These are phyloP conservation scores for Laothoe populi DNA, from an alignment of 2,888 invertebrate genomes.

Conservation along the genomic window DNA sequence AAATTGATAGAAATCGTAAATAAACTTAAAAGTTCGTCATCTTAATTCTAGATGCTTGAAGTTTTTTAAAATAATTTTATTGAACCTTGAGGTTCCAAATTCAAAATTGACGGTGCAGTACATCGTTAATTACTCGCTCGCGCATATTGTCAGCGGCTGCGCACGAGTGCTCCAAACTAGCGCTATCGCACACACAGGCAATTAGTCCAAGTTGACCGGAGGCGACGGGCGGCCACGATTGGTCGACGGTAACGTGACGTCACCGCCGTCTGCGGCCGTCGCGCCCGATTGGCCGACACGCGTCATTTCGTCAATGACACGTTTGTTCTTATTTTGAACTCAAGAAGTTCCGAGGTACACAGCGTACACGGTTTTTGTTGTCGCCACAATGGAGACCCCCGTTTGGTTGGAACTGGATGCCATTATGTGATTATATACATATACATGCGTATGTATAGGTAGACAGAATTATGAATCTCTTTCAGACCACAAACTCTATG, in stretches of 20 bases:
- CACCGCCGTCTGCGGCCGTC: constrained; percentile 81
- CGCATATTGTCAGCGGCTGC: constrained; percentile 41
- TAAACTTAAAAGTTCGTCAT: neutral
- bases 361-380: constrained; percentile 73
- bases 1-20: neutral
- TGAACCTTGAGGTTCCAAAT: neutral
- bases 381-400: constrained; percentile 67
- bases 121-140: constrained; percentile 26
- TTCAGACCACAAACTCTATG: neutral
- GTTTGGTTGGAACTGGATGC: constrained; percentile 61
- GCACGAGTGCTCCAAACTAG: constrained; percentile 76
- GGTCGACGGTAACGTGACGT: constrained; percentile 77
- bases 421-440: constrained; percentile 54
- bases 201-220: constrained; percentile 84
- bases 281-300: constrained; percentile 84
- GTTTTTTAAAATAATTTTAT: neutral
- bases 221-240: constrained; percentile 76
- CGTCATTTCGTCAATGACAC: constrained; percentile 84
- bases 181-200: constrained; percentile 83
- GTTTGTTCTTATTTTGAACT: constrained; percentile 83
- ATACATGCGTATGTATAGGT: constrained; percentile 1
- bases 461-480: neutral
- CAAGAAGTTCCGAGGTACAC: constrained; percentile 73
- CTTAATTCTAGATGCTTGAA: neutral
- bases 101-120: constrained; percentile 24